phyloP scores from a whole-genome alignment of 2,888 invertebrate species.

The Andrena dorsata region DNA sequence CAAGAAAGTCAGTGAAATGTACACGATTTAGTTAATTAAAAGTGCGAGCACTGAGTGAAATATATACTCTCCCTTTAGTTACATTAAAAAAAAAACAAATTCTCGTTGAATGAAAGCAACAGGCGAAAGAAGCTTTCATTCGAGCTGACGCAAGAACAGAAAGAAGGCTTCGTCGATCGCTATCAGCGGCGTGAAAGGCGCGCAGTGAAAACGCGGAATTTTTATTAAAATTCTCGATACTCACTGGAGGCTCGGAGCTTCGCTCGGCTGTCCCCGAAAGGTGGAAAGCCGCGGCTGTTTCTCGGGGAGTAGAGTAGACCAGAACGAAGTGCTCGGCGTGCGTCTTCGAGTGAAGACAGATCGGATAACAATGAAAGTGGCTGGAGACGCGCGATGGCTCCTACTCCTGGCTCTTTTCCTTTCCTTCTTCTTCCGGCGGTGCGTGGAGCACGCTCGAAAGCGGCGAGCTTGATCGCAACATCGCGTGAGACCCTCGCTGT shows the following conservation, averaged over 20 bases:
- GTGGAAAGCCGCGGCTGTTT: slow-evolving; percentile 14
- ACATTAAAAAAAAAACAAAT: background rate
- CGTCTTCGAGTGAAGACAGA: slow-evolving; percentile 77
- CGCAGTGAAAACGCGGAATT: background rate
- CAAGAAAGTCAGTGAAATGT: background rate
- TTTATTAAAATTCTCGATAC: slow-evolving; percentile 27
- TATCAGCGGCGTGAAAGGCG: slow-evolving; percentile 4
- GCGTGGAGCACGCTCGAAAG: slow-evolving; percentile 30
- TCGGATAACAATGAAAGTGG: slow-evolving; percentile 84
- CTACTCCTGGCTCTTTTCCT: slow-evolving; percentile 52
- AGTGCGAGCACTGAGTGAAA: background rate
- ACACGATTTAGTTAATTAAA: background rate
- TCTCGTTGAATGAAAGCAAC: too few species aligned
- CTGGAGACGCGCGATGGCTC: slow-evolving; percentile 59
- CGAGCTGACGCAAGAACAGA: background rate
- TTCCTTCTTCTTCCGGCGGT: slow-evolving; percentile 58
- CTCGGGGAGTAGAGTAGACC: slow-evolving; percentile 5
- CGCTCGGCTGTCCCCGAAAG: slow-evolving; percentile 3
- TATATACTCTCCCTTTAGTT: background rate
- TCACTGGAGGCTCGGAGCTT: slow-evolving; percentile 23
- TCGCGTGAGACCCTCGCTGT: slow-evolving; percentile 16
- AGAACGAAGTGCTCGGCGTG: slow-evolving; percentile 45
- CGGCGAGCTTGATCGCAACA: slow-evolving; percentile 31
- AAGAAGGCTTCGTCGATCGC: slow-evolving; percentile 31
- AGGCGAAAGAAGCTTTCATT: slow-evolving; percentile 1